Evolutionary conservation across 2,113 vertebrate genomes (phyloP).

Genomic region (Apeltes quadracus): DNA sequence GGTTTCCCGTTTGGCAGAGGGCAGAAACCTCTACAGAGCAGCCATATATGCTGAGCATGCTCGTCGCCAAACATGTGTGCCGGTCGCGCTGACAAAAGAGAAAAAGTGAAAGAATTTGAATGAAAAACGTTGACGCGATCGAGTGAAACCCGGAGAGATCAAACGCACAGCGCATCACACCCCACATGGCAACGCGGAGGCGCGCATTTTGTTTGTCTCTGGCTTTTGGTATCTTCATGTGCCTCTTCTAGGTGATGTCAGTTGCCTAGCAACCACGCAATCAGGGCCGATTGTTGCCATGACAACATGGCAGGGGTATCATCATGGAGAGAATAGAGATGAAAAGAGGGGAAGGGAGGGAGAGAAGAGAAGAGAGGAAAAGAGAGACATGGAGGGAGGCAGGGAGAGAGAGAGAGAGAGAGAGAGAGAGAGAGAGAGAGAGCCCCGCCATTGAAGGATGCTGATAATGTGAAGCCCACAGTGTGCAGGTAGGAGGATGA

Average conservation of each 20-base stretch:
- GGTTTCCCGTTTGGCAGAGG: slow-evolving; percentile 28
- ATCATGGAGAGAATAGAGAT: slow-evolving; percentile 83
- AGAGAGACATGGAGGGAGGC: slow-evolving; percentile 46
- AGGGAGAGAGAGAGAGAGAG: slow-evolving; percentile 30
- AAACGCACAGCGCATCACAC: neutral
- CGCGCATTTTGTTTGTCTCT: slow-evolving; percentile 80
- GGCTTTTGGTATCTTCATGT: slow-evolving; percentile 82
- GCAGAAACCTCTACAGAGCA: neutral
- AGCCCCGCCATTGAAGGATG: slow-evolving; percentile 70
- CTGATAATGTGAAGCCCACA: slow-evolving; percentile 70
- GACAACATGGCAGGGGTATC: slow-evolving; percentile 83
- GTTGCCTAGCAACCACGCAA: slow-evolving; percentile 85
- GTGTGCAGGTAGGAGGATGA: slow-evolving; percentile 78
- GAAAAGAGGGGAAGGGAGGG: slow-evolving; percentile 72
- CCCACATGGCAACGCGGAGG: slow-evolving; percentile 41
- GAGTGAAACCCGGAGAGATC: slow-evolving; percentile 20
- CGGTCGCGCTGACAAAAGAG: neutral
- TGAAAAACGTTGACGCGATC: slow-evolving; percentile 16
- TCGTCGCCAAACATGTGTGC: slow-evolving; percentile 19
- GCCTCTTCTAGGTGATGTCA: slow-evolving; percentile 84
- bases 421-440: slow-evolving; percentile 14
- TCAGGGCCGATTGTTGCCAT: slow-evolving; percentile 85
- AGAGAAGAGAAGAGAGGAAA: slow-evolving; percentile 26
- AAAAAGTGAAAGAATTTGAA: neutral
- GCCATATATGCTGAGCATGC: slow-evolving; percentile 12